Conservation (phyloP, 1,140 invertebrate species). For the Sitobion miscanthi region DNA sequence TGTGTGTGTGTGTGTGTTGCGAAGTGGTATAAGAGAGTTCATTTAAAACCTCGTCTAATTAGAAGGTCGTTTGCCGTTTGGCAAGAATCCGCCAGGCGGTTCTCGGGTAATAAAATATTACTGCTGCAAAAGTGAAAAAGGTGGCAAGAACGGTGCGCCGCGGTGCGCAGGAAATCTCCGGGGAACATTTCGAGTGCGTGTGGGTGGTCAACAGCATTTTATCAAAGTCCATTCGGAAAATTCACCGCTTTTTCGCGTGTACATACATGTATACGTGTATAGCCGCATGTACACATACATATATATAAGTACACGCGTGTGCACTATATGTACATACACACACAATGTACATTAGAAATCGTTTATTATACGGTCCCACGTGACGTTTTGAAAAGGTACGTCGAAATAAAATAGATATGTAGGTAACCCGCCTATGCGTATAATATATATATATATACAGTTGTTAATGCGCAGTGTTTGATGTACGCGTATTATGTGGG, state of each 20-base stretch:
- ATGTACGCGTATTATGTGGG: neutral
- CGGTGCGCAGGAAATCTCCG: constrained; percentile 10
- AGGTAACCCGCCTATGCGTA: too few species aligned
- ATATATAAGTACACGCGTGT: neutral
- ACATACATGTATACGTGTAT: neutral
- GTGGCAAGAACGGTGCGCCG: neutral
- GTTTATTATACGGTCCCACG: neutral
- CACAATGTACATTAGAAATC: neutral
- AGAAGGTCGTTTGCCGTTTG: constrained; percentile 6
- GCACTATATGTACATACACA: neutral
- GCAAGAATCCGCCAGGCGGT: constrained; percentile 29
- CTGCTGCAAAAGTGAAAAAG: constrained; percentile 34
- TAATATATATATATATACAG: too few species aligned
- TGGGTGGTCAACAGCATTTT: constrained; percentile 13
- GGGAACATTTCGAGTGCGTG: constrained; percentile 22
- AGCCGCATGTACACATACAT: neutral
- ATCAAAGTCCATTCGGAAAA: constrained; percentile 36
- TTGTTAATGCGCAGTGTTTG: neutral
- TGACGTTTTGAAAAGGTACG: neutral
- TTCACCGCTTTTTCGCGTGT: constrained; percentile 18
- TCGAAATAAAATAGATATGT: neutral
- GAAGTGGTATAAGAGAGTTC: constrained; percentile 12
- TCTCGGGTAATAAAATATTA: constrained; percentile 42
- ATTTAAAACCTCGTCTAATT: constrained; percentile 44
- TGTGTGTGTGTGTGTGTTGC: neutral